Base-by-base conservation (phyloP, 1,140 invertebrate genomes). In the Macrotrachela quadricornifera region DNA sequence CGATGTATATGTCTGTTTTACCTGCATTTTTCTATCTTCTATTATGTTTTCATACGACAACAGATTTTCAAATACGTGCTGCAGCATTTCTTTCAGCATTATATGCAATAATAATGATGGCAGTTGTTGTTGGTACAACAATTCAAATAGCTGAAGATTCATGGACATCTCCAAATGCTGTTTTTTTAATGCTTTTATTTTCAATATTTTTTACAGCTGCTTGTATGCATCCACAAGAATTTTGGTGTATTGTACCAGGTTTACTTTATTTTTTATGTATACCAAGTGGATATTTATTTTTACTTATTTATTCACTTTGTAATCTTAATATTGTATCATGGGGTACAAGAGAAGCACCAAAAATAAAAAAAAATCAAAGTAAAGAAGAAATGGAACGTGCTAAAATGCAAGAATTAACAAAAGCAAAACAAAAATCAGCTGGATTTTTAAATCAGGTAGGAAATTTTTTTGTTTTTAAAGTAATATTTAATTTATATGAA, bases 31-130 rank as follows among this genome's bases (percentile, higher is more conserved):
- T 58, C 9, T 73, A 68, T 54, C 90, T 95, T 78, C 65, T 90
- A 17, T 72, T 90, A 46, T 96, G 91, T 64, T 92, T 96, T 63
- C 80, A 80, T 1, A 81, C 82, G 63, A 92, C 92, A 72, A 78
- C 87, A 1, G 80, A 81, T 61, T 78, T 85, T 59, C 86, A 92
- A 79, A 75, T 97, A 61, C 67, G 88, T 13, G 78, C 90, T 46
- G 92, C 90, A 6, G 88, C 94, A 70, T 85, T 95, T 59, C 69
- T 95, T 59, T 94, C 87, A 17, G 90, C 90, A 21, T 75, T 78
- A 6, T 97, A 96, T 69, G 88, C 90, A 9, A 76, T 97, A 64
- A 81, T 96, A 56, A 97, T 97, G 91, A 91, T 96, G 81, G 88
- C 92, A 60, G 91, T 96, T 6, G 84, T 96, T 52, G 90, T 96